Base-by-base conservation (phyloP, 2,888 invertebrate species). In the Malthinus flaveolus region DNA sequence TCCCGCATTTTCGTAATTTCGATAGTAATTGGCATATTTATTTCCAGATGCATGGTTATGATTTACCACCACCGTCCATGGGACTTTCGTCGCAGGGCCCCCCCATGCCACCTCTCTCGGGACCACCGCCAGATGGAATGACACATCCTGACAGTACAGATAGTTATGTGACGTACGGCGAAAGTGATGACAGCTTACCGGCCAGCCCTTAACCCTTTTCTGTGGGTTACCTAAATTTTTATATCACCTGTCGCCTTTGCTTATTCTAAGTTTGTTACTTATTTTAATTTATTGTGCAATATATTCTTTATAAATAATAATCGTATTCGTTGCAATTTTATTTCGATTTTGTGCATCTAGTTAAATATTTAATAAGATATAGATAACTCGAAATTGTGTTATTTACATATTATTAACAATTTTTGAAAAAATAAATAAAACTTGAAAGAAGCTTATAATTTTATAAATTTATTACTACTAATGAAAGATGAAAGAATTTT, bases 141-240 rank as follows among this genome's bases (percentile, higher is more conserved):
- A 85, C 87, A 67, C 91, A 91, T 79, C 90, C 89, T 12, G 90
- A 90, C 78, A 89, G 89, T 72, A 89, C 90, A 53, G 91, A 94
- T 81, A 93, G 93, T 78, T 94, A 93, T 82, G 94, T 95, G 66
- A 94, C 94, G 60, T 94, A 93, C 83, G 86, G 94, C 71, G 94
- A 94, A 79, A 93, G 93, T 79, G 95, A 95, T 81, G 89, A 89
- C 75, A 88, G 87, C 75, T 83, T 88, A 69, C 87, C 88, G 48
- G 87, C 87, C 67, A 88, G 88, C 71, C 89, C 89, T 83, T 89
- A 89, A 79, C 80, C 73, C 63, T 53, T 34, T 33, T 45, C 13
- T 51, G 11, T 13, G 44, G 13, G 55, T 39, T 48, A 48, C 44
- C 47, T 54, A 39, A 42, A 54, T 50, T 61, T 49, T 56, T 52